phyloP scores from a whole-genome alignment of 2,888 invertebrate species.

The Chrysolina americana region DNA sequence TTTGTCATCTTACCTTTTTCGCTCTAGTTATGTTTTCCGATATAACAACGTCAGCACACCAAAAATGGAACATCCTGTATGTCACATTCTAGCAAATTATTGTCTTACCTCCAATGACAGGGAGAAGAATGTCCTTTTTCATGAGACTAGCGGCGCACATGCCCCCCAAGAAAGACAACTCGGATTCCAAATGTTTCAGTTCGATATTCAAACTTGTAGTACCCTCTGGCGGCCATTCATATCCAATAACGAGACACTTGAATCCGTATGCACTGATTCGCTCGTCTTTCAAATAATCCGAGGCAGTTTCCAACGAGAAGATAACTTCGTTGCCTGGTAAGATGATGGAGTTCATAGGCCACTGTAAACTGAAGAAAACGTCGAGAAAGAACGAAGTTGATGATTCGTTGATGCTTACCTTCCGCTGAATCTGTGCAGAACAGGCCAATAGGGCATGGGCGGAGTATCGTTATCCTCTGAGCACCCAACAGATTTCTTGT shows the following conservation, averaged over 20 bases:
- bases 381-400: too few relatives aligned
- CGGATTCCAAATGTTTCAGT: constrained; percentile 87
- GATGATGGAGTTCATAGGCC: constrained; percentile 90
- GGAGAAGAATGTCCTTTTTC: constrained; percentile 84
- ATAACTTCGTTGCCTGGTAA: constrained; percentile 95
- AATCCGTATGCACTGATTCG: constrained; percentile 85
- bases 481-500: constrained; percentile 51
- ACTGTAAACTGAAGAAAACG: constrained; percentile 74
- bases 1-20: too few relatives aligned
- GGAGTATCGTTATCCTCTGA: constrained; percentile 64
- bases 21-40: too few relatives aligned
- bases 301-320: constrained; percentile 96
- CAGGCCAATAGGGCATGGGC: constrained; percentile 75
- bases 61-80: too few relatives aligned
- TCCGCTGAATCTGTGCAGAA: constrained; percentile 77
- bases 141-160: constrained; percentile 93
- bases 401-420: constrained; percentile 62
- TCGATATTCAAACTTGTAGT: constrained; percentile 68
- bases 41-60: too few relatives aligned
- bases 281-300: constrained; percentile 94
- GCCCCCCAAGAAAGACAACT: constrained; percentile 90
- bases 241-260: constrained; percentile 86
- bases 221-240: constrained; percentile 79
- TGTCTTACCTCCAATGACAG: constrained; percentile 72
- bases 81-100: not conserved